Evolutionary conservation across 1,140 invertebrate species (phyloP), one percentile per base, ranked within the genome.

Genomic region (Eciton burchellii): DNA sequence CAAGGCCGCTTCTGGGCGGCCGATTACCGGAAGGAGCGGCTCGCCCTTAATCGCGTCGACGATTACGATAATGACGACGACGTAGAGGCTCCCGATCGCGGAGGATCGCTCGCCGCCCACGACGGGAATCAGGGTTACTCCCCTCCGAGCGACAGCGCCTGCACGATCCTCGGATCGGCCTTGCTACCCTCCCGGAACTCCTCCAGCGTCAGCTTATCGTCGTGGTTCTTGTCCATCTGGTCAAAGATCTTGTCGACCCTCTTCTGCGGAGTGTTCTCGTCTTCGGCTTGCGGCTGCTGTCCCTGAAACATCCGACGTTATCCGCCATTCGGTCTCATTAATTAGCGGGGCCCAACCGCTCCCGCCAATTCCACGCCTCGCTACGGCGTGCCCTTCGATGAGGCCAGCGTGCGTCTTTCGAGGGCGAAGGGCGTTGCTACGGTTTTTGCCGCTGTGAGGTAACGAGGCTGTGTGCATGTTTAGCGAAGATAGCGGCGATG

Each of bases 141-240:
- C 86, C 96, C 96, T 79, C 97, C 97, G 84, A 98, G 94, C 29
- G 97, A 97, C 57, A 98, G 94, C n/a, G 97, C 99, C 94, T 99
- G 98, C 19, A 99, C 98, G 92, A 99, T 99, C 94, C 98, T 96
- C 5, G 99, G 99, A 94, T 99, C 99, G 57, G 98, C 98, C 94
- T 99, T 99, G 92, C 98, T 99, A 83, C 99, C 99, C 95, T 99
- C 99, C 90, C 98, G 96, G 94, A 99, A 99, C 94, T 99, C 99
- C 90, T 99, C 99, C 84, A 99, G 95, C 16, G 98, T 99, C 83
- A 99, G 95, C 92, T 97, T 97, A 92, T 99, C 98, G 94, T 99
- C 99, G 94, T 99, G 97, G 93, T 99, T 99, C 95, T 99, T 99
- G 94, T 99, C 98, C 98, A 99, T 99, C 92, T 99, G 98, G 93